Evolutionary conservation across 64 coral and sea anemone species (phyloP).

Genomic region (Hydrozoanthus tunicans): DNA sequence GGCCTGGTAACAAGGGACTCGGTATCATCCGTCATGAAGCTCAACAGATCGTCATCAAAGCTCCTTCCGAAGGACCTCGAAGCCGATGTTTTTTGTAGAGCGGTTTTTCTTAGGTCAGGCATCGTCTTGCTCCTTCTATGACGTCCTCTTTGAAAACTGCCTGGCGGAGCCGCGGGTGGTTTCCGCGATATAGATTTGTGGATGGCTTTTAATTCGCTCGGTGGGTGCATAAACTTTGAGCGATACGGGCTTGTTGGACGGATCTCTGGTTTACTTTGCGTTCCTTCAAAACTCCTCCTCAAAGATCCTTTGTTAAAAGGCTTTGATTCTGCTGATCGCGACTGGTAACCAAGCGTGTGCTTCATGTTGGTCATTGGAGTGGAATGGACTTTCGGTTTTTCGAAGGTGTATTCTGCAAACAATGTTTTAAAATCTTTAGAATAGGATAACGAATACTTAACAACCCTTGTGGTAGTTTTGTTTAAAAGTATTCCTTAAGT

Average conservation of each 20-base stretch:
- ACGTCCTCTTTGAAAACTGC: not conserved
- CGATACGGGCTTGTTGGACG: slow-evolving; percentile 41
- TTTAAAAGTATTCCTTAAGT: not conserved
- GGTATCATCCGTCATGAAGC: slow-evolving; percentile 76
- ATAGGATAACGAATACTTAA: not conserved
- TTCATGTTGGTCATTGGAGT: slow-evolving; percentile 6
- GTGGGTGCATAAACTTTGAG: slow-evolving; percentile 48
- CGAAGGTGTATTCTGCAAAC: slow-evolving; percentile 22
- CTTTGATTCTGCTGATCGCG: slow-evolving; percentile 15
- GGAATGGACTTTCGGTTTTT: slow-evolving; percentile 35
- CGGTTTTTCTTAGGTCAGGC: slow-evolving; percentile 73
- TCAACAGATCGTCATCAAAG: slow-evolving; percentile 86
- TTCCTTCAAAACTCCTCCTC: not conserved
- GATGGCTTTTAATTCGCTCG: slow-evolving; percentile 27
- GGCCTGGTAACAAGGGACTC: slow-evolving; percentile 79
- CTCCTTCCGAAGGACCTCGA: slow-evolving; percentile 60
- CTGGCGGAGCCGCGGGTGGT: slow-evolving; percentile 63
- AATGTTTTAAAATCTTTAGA: not conserved
- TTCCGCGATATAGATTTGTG: slow-evolving; percentile 38
- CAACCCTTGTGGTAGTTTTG: not conserved
- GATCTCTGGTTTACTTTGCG: not conserved
- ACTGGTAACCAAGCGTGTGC: not conserved
- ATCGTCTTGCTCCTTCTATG: slow-evolving; percentile 83
- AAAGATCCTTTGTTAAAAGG: not conserved
- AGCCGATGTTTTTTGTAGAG: slow-evolving; percentile 24